Evolutionary conservation across 2,113 vertebrate species (phyloP), one percentile per base, ranked within the genome.

Genomic region (Sander vitreus): DNA sequence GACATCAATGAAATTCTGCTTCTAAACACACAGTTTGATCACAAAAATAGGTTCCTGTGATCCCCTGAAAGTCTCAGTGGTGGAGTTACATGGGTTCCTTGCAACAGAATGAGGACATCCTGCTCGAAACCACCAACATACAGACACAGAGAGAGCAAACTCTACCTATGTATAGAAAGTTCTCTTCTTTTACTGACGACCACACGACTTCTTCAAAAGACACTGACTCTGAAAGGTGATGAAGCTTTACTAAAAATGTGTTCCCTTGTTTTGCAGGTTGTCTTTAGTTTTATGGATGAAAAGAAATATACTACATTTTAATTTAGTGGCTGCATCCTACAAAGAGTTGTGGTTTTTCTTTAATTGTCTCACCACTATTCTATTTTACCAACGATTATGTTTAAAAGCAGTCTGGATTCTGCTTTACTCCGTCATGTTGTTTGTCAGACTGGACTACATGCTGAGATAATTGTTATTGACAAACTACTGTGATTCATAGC

Each of bases 61-160:
- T 45, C 19, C 21, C 6, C 36, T 7, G 59, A 39, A 39, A n/a
- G 60, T 23, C 21, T 64, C 6, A n/a, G 19, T 43, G 58, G 58
- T 60, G 58, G 30, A 60, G 58, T 18, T 33, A 10, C 58, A 60
- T 8, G 18, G 6, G 36, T 39, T n/a, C 21, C 60, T 43, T n/a
- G 12, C 10, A 62, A 62, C 18, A 39, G 39, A 39, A 62, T 23
- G 60, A 64, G 36, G 60, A 64, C 36, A 64, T 64, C 60, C 60
- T 64, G 60, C 60, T 43, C 8, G 33, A 64, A n/a, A 43, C 12
- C 36, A n/a, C 19, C 19, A 1, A 30, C 27, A 18, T 16, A 4
- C 7, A 60, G 16, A 43, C 36, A n/a, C 60, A 63, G 30, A 12
- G 19, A 43, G 27, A 62, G 59, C 30, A 11, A 2, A 39, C 30